Conservation (phyloP, 1,140 invertebrate species). For the Scaptomyza graminum region DNA sequence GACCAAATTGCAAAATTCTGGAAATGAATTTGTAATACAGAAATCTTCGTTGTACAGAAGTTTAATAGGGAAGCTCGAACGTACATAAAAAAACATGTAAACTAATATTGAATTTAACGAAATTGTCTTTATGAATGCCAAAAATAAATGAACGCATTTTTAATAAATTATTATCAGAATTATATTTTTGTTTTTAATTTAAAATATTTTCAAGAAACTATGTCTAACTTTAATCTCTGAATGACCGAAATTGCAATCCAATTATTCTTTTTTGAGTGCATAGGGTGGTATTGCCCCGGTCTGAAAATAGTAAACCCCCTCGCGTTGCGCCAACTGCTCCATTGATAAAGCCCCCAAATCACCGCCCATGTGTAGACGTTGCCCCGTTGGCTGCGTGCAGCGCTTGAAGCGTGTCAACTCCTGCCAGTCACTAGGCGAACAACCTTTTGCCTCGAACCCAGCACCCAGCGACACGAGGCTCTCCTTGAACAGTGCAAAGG, state of each 20-base stretch:
- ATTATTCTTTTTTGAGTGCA: background rate
- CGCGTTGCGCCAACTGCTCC: conserved; percentile 55
- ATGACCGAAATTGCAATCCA: background rate
- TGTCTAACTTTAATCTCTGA: no score
- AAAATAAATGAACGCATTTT: no score
- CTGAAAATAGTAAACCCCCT: conserved; percentile 83
- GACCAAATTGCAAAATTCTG: no score
- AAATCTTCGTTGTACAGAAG: no score
- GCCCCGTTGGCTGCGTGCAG: conserved; percentile 51
- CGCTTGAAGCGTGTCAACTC: conserved; percentile 59
- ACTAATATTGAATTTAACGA: no score
- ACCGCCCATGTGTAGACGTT: conserved; percentile 59
- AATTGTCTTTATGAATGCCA: no score
- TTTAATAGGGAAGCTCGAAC: no score
- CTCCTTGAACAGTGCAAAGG: conserved; percentile 86
- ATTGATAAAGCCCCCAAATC: conserved; percentile 51
- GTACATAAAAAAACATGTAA: no score
- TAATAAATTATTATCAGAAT: no score
- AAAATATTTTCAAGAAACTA: no score
- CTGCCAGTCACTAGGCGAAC: conserved; percentile 56
- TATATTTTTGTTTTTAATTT: no score
- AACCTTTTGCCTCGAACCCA: conserved; percentile 51
- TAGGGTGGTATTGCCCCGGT: conserved; percentile 83
- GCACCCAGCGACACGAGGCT: conserved; percentile 68
- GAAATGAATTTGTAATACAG: no score